Evolutionary conservation across 2,888 invertebrate species (phyloP), one percentile per base, ranked within the genome.

Genomic region (Rhaphigaster nebulosa): DNA sequence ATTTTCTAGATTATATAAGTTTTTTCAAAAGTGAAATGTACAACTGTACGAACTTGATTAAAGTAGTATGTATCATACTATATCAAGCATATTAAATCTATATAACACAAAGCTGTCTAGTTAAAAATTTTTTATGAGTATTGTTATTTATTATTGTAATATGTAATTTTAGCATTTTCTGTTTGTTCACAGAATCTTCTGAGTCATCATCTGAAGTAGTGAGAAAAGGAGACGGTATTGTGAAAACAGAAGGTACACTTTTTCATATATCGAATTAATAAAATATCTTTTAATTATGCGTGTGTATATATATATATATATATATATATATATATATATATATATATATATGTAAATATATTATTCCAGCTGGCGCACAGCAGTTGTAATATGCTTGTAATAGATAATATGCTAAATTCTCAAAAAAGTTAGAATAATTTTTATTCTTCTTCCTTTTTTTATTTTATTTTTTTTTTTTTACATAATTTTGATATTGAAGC

Each of bases 221-320:
- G 18, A 92, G 89, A 89, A 91, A 91, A 90, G 93, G 92, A 38
- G 92, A 92, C 87, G 92, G 92, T 87, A 92, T 92, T 84, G 92
- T 93, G 41, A 92, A 92, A 87, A 93, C 93, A 91, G 93, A 93
- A 93, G 93, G 93, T 93, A 92, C 88, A 91, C 29, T 76, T 20
- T 38, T 76, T 38, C 23, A 12, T 5, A 18, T 34, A 8, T 18
- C 4, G 34, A 34, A 70, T 70, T 70, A n/a, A n/a, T n/a, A n/a
- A n/a, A n/a, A n/a, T n/a, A n/a, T n/a, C n/a, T n/a, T n/a, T n/a
- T n/a, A n/a, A n/a, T n/a, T n/a, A n/a, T n/a, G n/a, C n/a, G n/a
- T n/a, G n/a, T n/a, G 6, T 6, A 70, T 45, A 45, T 45, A 45
- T 45, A 8, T n/a, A 8, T 45, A 45, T 45, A 45, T 8, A 45